These are phyloP conservation scores for Triplophysa dalaica DNA, from an alignment of 2,113 vertebrate species.

Conservation along the genomic window DNA sequence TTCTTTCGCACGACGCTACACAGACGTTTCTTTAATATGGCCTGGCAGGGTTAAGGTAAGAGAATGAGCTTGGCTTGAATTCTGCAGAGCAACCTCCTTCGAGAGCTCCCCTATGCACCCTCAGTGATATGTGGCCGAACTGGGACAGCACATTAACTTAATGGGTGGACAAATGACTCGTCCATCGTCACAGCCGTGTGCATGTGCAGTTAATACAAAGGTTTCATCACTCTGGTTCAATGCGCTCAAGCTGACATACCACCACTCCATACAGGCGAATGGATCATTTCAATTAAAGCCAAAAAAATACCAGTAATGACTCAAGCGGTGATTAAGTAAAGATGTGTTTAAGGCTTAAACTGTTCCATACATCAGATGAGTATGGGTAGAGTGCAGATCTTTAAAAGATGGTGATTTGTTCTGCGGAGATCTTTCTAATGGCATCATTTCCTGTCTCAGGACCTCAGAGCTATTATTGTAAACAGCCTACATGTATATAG, in stretches of 20 bases:
- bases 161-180: slow-evolving; percentile 40
- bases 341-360: slow-evolving; percentile 57
- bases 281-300: slow-evolving; percentile 51
- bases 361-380: slow-evolving; percentile 52
- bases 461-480: slow-evolving; percentile 77
- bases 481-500: slow-evolving; percentile 64
- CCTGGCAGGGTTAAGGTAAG: slow-evolving; percentile 40
- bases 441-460: slow-evolving; percentile 79
- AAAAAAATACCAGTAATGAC: slow-evolving; percentile 57
- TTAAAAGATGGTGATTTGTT: slow-evolving; percentile 56
- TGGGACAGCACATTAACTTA: slow-evolving; percentile 44
- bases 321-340: slow-evolving; percentile 54
- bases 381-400: slow-evolving; percentile 64
- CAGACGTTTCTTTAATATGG: slow-evolving; percentile 45
- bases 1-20: slow-evolving; percentile 28
- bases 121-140: slow-evolving; percentile 35
- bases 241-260: slow-evolving; percentile 39
- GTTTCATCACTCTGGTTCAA: slow-evolving; percentile 42
- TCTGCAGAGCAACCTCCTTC: slow-evolving; percentile 22
- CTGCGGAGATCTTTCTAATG: slow-evolving; percentile 68
- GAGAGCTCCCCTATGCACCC: slow-evolving; percentile 16
- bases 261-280: slow-evolving; percentile 37
- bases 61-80: slow-evolving; percentile 14
- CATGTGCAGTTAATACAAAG: slow-evolving; percentile 36
- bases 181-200: slow-evolving; percentile 30